Conservation (phyloP, 2,888 invertebrate genomes). For the Clepsis dumicolana region DNA sequence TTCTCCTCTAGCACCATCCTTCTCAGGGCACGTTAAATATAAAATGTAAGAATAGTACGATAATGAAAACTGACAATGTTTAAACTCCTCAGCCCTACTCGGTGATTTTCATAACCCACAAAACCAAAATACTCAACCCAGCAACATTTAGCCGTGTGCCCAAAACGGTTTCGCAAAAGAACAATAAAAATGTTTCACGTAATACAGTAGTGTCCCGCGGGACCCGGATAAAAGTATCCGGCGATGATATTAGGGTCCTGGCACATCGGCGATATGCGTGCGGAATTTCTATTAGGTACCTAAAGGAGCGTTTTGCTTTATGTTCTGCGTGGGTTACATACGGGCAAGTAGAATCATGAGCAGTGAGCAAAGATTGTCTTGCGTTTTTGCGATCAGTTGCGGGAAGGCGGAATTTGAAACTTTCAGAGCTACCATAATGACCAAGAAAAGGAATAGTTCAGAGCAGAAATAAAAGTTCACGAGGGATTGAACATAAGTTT, state of each 20-base stretch:
- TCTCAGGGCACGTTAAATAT: no score
- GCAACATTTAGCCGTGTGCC: slow-evolving; percentile 25
- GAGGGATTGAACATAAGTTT: no score
- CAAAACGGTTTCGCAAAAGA: slow-evolving; percentile 38
- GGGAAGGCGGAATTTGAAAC: no score
- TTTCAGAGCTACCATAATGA: no score
- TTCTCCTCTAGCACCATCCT: no score
- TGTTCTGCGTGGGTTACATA: slow-evolving; percentile 54
- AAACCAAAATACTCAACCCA: slow-evolving; percentile 14
- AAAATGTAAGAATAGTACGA: no score
- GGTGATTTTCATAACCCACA: neutral
- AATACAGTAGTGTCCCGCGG: slow-evolving; percentile 48
- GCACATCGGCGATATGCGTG: slow-evolving; percentile 68
- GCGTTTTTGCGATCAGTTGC: no score
- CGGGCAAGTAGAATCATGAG: slow-evolving; percentile 24
- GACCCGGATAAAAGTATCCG: slow-evolving; percentile 53
- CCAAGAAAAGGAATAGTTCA: no score
- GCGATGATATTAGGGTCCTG: slow-evolving; percentile 72
- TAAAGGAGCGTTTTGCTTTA: slow-evolving; percentile 74
- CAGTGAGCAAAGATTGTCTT: neutral
- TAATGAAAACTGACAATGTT: no score
- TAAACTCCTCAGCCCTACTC: neutral
- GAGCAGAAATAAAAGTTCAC: no score
- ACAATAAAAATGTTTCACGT: slow-evolving; percentile 43
- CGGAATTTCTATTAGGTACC: slow-evolving; percentile 77